These are phyloP conservation scores for Eurytoma californica DNA, from an alignment of 2,888 invertebrate species.

Conservation along the genomic window DNA sequence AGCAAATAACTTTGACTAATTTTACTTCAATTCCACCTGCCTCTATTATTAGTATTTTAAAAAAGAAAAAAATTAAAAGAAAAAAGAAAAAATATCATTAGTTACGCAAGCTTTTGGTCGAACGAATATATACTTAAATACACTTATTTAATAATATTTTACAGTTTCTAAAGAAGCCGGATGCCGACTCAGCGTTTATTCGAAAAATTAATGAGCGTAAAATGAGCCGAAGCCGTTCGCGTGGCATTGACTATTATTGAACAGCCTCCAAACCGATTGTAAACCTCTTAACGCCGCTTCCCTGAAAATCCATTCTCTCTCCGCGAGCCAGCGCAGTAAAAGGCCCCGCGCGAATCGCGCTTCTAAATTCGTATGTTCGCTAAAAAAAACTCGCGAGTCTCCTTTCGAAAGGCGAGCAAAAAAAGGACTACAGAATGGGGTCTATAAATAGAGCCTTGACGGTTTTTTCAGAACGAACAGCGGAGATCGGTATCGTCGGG, in stretches of 20 bases:
- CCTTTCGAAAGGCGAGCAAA: not conserved
- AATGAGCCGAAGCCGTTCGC: not conserved
- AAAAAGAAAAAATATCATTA: no score
- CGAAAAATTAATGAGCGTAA: slow-evolving; percentile 21
- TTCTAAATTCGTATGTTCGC: no score
- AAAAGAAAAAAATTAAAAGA: no score
- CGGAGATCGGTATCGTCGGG: not conserved
- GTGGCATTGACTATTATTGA: slow-evolving; percentile 1
- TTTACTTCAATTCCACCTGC: no score
- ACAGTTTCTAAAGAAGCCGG: slow-evolving; percentile 1
- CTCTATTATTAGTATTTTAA: no score
- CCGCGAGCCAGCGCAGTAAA: no score
- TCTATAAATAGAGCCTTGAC: not conserved
- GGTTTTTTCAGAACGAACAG: no score
- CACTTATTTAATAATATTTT: no score
- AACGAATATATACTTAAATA: no score
- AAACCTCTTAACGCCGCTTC: not conserved
- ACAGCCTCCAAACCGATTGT: not conserved
- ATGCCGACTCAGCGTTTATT: not conserved
- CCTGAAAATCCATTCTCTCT: slow-evolving; percentile 1
- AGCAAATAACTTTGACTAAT: no score
- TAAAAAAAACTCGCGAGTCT: no score
- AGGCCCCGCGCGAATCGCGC: not conserved
- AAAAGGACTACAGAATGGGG: not conserved
- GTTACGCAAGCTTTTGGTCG: no score